These are phyloP conservation scores for Thomomys bottae DNA, from an alignment of 2,113 vertebrate species.

Conservation along the genomic window DNA sequence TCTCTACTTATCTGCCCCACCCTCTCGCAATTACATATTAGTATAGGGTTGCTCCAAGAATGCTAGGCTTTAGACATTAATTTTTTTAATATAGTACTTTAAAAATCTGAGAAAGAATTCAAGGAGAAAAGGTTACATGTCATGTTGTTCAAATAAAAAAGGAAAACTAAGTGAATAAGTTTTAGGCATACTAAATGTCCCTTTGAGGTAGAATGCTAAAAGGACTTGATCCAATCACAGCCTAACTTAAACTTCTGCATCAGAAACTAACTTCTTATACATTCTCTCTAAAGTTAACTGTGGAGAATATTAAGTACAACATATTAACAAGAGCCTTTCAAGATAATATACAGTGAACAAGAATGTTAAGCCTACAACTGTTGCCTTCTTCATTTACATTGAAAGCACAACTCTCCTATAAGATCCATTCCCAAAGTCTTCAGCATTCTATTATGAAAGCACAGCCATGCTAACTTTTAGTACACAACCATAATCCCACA, in stretches of 20 bases:
- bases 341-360: conserved; percentile 85
- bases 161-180: conserved; percentile 80
- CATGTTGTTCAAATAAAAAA: conserved; percentile 76
- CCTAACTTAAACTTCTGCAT: conserved; percentile 78
- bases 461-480: conserved; percentile 88
- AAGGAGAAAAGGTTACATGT: conserved; percentile 79
- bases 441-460: conserved; percentile 84
- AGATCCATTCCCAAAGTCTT: conserved; percentile 84
- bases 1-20: conserved; percentile 77
- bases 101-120: conserved; percentile 72
- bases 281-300: conserved; percentile 83
- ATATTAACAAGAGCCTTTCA: conserved; percentile 82
- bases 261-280: conserved; percentile 75
- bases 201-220: conserved; percentile 87
- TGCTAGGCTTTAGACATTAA: conserved; percentile 79
- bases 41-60: conserved; percentile 78
- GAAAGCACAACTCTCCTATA: conserved; percentile 84
- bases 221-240: conserved; percentile 82
- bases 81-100: conserved; percentile 77
- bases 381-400: conserved; percentile 82
- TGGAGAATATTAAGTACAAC: conserved; percentile 78
- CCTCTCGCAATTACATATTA: conserved; percentile 81
- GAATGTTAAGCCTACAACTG: conserved; percentile 81
- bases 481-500: conserved; percentile 88
- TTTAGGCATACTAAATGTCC: conserved; percentile 82